Evolutionary conservation across 1,140 invertebrate genomes (phyloP).

Genomic region (Stegodyphus dumicola): DNA sequence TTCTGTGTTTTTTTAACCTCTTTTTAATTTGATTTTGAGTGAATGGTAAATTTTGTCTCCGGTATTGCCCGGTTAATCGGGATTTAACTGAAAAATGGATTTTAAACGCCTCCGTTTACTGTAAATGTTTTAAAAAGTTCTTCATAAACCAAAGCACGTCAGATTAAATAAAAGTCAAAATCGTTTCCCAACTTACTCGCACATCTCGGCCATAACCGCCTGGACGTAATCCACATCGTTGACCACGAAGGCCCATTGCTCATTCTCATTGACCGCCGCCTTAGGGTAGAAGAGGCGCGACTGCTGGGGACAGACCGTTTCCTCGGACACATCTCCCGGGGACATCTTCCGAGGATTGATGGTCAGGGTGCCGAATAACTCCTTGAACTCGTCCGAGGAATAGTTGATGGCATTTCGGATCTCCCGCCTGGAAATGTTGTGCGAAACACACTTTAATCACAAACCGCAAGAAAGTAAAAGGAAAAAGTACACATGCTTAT

Average conservation of each 20-base stretch:
- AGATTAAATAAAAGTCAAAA: too few relatives aligned
- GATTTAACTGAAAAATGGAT: too few relatives aligned
- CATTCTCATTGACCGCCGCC: conserved; percentile 69
- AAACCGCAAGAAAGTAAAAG: not conserved
- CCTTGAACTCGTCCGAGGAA: conserved; percentile 56
- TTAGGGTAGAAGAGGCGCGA: conserved; percentile 69
- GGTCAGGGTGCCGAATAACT: conserved; percentile 61
- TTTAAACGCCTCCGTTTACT: too few relatives aligned
- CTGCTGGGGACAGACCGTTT: conserved; percentile 73
- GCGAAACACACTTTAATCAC: not conserved
- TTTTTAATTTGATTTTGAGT: too few relatives aligned
- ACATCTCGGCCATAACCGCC: conserved; percentile 72
- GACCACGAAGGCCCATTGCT: conserved; percentile 73
- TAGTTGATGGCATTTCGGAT: conserved; percentile 55
- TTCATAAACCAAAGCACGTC: too few relatives aligned
- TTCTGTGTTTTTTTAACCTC: too few relatives aligned
- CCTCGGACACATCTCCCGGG: conserved; percentile 80
- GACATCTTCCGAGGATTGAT: conserved; percentile 60
- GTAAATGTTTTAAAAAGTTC: too few relatives aligned
- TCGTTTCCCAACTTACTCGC: conserved; percentile 68
- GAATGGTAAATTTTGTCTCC: too few relatives aligned
- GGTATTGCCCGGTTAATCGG: too few relatives aligned
- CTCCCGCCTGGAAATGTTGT: conserved; percentile 25
- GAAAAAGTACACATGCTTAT: not conserved
- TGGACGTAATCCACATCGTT: conserved; percentile 72